Percentiles rank a stretch among this genome's conserved stretches.
Evolutionary conservation across 2,113 vertebrate species (phyloP).

Genomic region (Calypte anna): DNA sequence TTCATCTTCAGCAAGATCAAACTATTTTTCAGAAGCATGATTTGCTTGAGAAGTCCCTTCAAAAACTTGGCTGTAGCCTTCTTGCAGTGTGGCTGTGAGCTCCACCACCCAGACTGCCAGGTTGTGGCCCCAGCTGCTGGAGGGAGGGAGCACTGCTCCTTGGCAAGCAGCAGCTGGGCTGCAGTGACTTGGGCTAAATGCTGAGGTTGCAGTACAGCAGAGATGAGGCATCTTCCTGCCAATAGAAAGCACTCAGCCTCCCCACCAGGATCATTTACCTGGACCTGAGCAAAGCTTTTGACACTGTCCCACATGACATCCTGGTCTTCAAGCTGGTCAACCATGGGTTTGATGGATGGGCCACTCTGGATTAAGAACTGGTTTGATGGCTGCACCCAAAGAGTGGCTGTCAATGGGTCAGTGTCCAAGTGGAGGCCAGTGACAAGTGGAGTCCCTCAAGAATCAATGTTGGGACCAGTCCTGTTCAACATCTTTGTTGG

Average conservation of each 20-base stretch:
- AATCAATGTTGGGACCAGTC: too few species aligned
- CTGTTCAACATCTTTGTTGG: too few species aligned
- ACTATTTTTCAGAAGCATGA: not conserved
- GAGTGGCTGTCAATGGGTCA: too few species aligned
- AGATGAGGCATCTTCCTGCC: not conserved
- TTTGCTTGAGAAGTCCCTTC: not conserved
- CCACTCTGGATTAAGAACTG: too few species aligned
- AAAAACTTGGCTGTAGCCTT: not conserved
- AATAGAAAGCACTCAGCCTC: not conserved
- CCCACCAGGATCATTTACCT: accelerated
- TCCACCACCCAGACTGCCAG: accelerated
- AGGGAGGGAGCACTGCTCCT: not conserved
- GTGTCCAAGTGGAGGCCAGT: too few species aligned
- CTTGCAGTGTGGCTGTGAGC: not conserved
- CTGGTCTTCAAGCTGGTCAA: too few species aligned
- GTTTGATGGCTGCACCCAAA: too few species aligned
- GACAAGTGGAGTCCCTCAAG: too few species aligned
- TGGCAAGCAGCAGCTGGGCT: accelerated
- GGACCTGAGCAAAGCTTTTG: too few species aligned
- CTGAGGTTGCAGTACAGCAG: not conserved
- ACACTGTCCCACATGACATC: too few species aligned
- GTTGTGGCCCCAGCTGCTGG: not conserved
- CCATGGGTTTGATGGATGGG: too few species aligned
- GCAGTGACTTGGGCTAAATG: accelerated
- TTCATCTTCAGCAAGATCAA: not conserved